Conservation (phyloP, 2,113 vertebrate genomes). For the Dolichotis patagonum region DNA sequence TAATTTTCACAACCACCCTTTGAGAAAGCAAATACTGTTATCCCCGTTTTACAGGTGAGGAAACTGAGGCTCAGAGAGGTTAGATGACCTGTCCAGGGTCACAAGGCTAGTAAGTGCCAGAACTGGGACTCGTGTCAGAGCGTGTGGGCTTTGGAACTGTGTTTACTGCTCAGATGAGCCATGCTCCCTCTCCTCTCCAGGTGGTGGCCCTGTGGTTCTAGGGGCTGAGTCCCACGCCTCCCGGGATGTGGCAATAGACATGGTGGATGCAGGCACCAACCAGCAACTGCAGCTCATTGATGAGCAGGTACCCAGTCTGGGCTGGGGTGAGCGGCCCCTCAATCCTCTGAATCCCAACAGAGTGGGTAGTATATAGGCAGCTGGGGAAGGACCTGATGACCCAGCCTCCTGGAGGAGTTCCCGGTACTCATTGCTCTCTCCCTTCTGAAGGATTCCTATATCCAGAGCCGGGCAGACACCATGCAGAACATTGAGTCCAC, state of each 20-base stretch:
- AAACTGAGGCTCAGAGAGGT: conserved; percentile 54
- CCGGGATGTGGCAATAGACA: conserved; percentile 92
- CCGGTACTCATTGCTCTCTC: neutral
- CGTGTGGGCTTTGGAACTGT: neutral
- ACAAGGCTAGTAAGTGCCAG: conserved; percentile 39
- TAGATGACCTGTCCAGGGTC: conserved; percentile 50
- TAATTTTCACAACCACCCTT: conserved; percentile 11
- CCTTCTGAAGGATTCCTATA: conserved; percentile 91
- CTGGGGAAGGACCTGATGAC: neutral
- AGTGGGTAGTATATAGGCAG: neutral
- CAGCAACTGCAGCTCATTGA: conserved; percentile 95
- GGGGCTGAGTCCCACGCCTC: conserved; percentile 91
- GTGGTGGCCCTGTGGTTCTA: conserved; percentile 92
- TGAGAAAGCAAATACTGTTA: conserved; percentile 23
- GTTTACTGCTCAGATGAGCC: neutral
- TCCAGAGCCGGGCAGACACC: conserved; percentile 95
- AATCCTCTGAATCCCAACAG: neutral
- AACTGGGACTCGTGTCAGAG: conserved; percentile 36
- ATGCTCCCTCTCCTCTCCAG: neutral
- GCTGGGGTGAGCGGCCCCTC: neutral
- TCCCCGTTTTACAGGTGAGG: conserved; percentile 41
- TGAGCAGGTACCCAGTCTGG: conserved; percentile 89
- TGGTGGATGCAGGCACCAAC: conserved; percentile 92
- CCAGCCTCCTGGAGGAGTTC: neutral
- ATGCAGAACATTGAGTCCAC: conserved; percentile 98